Evolutionary conservation across 2,888 invertebrate species (phyloP).

Genomic region (Phalera bucephala): DNA sequence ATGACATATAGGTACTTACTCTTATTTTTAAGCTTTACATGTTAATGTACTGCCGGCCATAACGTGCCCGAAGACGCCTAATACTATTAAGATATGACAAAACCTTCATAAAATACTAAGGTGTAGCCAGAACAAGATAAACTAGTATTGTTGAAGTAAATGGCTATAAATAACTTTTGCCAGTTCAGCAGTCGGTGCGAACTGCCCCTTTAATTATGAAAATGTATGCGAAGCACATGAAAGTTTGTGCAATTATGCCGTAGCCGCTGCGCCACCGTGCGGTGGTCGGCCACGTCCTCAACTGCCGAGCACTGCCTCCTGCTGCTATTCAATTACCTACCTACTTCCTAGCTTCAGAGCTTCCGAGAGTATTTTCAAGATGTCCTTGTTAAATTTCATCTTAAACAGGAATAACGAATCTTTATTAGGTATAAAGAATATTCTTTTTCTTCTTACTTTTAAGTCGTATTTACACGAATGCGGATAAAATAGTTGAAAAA

Average conservation of each 20-base stretch:
- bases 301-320: slow-evolving; percentile 60
- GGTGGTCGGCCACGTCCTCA: slow-evolving; percentile 65
- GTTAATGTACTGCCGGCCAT: too few species aligned
- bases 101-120: slow-evolving; percentile 10
- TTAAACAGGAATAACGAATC: slow-evolving; percentile 1
- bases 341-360: too few species aligned
- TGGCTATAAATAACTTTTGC: slow-evolving; percentile 63
- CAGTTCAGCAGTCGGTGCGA: slow-evolving; percentile 67
- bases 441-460: too few species aligned
- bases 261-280: slow-evolving; percentile 53
- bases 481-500: too few species aligned
- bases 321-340: slow-evolving; percentile 74
- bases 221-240: slow-evolving; percentile 81
- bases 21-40: too few species aligned
- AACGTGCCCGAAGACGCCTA: too few species aligned
- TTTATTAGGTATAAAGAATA: not conserved
- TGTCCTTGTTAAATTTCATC: slow-evolving; percentile 47
- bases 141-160: slow-evolving; percentile 55
- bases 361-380: slow-evolving; percentile 59
- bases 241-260: slow-evolving; percentile 79
- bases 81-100: slow-evolving; percentile 10
- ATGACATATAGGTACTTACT: too few species aligned
- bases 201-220: slow-evolving; percentile 80
- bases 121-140: slow-evolving; percentile 26
- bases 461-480: too few species aligned